Evolutionary conservation across 2,888 invertebrate genomes (phyloP), one percentile per base, ranked within the genome.

Genomic region (Synanthedon myopaeformis): DNA sequence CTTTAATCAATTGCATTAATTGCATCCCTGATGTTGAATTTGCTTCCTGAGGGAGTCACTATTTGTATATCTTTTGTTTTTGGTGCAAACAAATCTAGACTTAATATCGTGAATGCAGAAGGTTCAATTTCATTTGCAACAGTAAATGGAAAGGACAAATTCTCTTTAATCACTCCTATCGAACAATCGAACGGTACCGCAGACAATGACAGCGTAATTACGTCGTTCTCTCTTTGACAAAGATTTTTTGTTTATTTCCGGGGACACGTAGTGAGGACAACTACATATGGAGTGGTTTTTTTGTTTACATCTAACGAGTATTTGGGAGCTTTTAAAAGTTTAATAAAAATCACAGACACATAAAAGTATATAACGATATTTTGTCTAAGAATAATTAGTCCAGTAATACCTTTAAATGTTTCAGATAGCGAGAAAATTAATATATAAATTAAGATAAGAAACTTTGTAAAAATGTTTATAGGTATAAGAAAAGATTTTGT

Each of bases 171-270:
- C 70, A 65, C 64, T 69, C 64, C 69, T 72, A 74, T 74, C 68
- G 72, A 69, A 70, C 67, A 72, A 76, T 75, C 70, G 72, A 65
- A 60, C 62, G 65, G 66, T 55, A 63, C 68, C 72, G 59, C 73
- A 67, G 70, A 76, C 73, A 76, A 75, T 74, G 70, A 76, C 49
- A 67, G 59, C 66, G 67, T 75, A 79, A 79, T 79, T 76, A 72
- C 74, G 61, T 66, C 64, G 63, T 69, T 66, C 64, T 68, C 68
- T 67, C 61, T 64, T 70, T 69, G 64, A 67, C 60, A 58, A 59
- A 58, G 60, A 60, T 62, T 62, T 62, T 57, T 66, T 63, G 60
- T 62, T 57, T 19, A 17, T 17, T 49, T 49, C 19, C 12, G 23
- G 17, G 49, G 13, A 12, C 49, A 6, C 28, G 28, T 35, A 35